These are phyloP conservation scores for Melitaea athalia DNA, from an alignment of 2,888 invertebrate genomes.

Conservation along the genomic window DNA sequence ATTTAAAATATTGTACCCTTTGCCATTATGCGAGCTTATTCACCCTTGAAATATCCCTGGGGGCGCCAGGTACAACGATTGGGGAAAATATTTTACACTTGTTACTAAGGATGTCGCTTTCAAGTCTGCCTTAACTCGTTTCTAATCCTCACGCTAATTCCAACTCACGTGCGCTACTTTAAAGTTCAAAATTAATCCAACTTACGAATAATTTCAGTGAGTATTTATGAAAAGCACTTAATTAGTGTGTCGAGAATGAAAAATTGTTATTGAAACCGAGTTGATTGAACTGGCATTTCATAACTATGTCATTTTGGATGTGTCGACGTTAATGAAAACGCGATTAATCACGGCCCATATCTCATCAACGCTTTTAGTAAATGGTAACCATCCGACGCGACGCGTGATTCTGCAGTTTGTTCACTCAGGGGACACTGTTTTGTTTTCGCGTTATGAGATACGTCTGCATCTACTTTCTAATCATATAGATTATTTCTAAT, in stretches of 20 bases:
- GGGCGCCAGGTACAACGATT: constrained; percentile 81
- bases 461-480: background rate
- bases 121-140: constrained; percentile 61
- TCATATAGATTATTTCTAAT: no score
- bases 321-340: constrained; percentile 69
- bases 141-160: constrained; percentile 50
- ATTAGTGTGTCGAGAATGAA: constrained; percentile 81
- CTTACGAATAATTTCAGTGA: constrained; percentile 47
- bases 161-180: constrained; percentile 43
- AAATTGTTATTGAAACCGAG: constrained; percentile 81
- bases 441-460: constrained; percentile 46
- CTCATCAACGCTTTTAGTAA: constrained; percentile 59
- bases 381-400: constrained; percentile 53
- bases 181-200: constrained; percentile 53
- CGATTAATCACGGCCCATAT: constrained; percentile 67
- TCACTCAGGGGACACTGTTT: constrained; percentile 41
- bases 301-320: constrained; percentile 80
- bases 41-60: constrained; percentile 83
- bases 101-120: constrained; percentile 80
- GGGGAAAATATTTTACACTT: constrained; percentile 83
- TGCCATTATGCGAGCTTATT: constrained; percentile 83
- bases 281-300: constrained; percentile 79
- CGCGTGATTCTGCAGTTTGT: constrained; percentile 63
- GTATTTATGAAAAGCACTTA: constrained; percentile 80
- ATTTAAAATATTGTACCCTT: constrained; percentile 83